phyloP scores from a whole-genome alignment of 2,888 invertebrate species.

The Plebejus argus region DNA sequence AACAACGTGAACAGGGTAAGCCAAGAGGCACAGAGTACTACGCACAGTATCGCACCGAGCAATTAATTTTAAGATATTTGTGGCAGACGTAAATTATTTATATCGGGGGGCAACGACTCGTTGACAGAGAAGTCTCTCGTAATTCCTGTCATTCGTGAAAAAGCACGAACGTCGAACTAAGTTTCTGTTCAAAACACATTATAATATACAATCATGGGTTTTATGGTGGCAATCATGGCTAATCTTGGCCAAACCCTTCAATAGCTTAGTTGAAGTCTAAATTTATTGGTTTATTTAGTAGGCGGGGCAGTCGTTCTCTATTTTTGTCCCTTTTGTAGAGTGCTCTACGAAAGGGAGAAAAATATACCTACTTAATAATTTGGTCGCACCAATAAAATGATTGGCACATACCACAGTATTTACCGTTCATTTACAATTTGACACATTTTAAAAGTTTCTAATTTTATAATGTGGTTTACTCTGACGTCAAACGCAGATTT shows the following conservation, averaged over 20 bases:
- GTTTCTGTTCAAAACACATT: not conserved
- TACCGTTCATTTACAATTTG: not conserved
- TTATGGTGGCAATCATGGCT: too few relatives aligned
- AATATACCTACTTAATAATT: not conserved
- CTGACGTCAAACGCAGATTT: not conserved
- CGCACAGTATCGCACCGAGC: conserved; percentile 31
- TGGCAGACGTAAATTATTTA: conserved; percentile 6
- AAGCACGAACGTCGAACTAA: not conserved
- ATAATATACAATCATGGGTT: too few relatives aligned
- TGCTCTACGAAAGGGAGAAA: too few relatives aligned
- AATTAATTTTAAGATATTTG: conserved; percentile 15
- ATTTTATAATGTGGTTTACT: conserved; percentile 3
- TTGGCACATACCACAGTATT: not conserved
- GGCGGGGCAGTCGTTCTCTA: too few relatives aligned
- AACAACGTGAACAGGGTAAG: conserved; percentile 72
- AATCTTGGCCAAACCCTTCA: too few relatives aligned
- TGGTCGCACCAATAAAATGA: not conserved
- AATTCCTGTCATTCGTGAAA: not conserved
- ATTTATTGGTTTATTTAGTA: too few relatives aligned
- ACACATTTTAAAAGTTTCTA: conserved; percentile 1
- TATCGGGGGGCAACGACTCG: conserved; percentile 7
- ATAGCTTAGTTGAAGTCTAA: too few relatives aligned
- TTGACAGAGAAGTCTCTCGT: conserved; percentile 18
- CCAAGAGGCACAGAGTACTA: conserved; percentile 52
- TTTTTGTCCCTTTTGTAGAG: not conserved